phyloP scores from a whole-genome alignment of 1,140 invertebrate species.

The Drosophila ambigua region DNA sequence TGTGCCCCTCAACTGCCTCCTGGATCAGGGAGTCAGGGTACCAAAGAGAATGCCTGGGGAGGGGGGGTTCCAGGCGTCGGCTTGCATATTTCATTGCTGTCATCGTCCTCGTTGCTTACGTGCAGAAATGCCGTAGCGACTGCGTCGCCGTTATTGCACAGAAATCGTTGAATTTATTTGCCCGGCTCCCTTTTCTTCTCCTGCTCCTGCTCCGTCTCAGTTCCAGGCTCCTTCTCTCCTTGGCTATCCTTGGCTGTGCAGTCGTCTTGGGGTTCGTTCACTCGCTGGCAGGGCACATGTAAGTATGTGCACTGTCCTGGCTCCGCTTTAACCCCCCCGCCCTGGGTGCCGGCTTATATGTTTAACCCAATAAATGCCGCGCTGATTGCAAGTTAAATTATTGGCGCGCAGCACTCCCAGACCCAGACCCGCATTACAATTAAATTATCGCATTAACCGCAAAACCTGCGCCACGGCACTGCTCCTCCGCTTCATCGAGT shows the following conservation, averaged over 20 bases:
- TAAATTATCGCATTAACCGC: slow-evolving; percentile 81
- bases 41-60: slow-evolving; percentile 21
- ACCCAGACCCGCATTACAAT: slow-evolving; percentile 75
- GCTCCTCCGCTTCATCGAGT: slow-evolving; percentile 12
- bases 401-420: slow-evolving; percentile 63
- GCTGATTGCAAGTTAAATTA: slow-evolving; percentile 81
- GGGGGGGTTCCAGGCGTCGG: slow-evolving; percentile 5
- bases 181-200: slow-evolving; percentile 8
- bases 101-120: slow-evolving; percentile 63
- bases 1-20: no score
- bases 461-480: slow-evolving; percentile 49
- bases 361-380: slow-evolving; percentile 78
- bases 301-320: slow-evolving; percentile 22
- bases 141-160: slow-evolving; percentile 43
- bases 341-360: slow-evolving; percentile 50
- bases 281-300: slow-evolving; percentile 57
- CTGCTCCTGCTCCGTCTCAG: slow-evolving; percentile 1
- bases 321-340: background rate
- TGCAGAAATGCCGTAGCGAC: slow-evolving; percentile 59
- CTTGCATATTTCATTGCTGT: slow-evolving; percentile 54
- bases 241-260: slow-evolving; percentile 18
- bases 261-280: slow-evolving; percentile 67
- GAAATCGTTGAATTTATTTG: slow-evolving; percentile 72
- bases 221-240: slow-evolving; percentile 1
- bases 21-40: slow-evolving; percentile 13